Evolutionary conservation across 2,888 invertebrate species (phyloP), one percentile per base, ranked within the genome.

Genomic region (Drosophila anomalata): DNA sequence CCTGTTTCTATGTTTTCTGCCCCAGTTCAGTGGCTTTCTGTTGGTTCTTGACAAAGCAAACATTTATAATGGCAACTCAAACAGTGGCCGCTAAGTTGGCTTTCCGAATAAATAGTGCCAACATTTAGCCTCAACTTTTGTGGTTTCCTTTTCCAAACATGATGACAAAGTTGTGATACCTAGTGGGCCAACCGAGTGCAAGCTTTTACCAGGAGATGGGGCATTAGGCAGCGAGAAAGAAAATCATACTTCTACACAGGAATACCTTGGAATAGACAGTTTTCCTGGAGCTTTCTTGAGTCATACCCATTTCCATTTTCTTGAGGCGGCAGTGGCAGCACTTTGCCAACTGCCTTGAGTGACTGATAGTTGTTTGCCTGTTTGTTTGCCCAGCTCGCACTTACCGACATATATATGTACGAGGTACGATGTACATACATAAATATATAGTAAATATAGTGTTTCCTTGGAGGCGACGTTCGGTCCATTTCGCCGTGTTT

Each of bases 361-460:
- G 83, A 84, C 81, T 81, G 88, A 88, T 88, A 87, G 83, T 88
- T 83, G 88, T 80, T 84, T 87, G 81, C 73, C 65, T 71, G 88
- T 52, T 86, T 87, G 74, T 83, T 80, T 88, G 71, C 73, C 70
- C 71, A 55, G 60, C 61, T 61, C 61, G 61, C 61, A 61, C 61
- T 61, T 61, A 61, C 14, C 62, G 46, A 47, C 14, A 41, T 17
- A 42, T 4, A 29, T 29, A 29, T 29, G 5, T 24, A 24, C 4
- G 17, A 17, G 17, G 29, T 29, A 29, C 29, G 9, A 3, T 3
- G 9, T 29, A 29, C 29, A 20, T 22, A 44, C 58, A 70, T 48
- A 61, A 20, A 65, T 41, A 70, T 62, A 51, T 61, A 24, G 72
- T 12, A 71, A 65, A 65, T 50, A 59, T 71, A 65, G 22, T 22